These are phyloP conservation scores for Neoseiulus cucumeris DNA, from an alignment of 1,140 invertebrate species.

Conservation along the genomic window DNA sequence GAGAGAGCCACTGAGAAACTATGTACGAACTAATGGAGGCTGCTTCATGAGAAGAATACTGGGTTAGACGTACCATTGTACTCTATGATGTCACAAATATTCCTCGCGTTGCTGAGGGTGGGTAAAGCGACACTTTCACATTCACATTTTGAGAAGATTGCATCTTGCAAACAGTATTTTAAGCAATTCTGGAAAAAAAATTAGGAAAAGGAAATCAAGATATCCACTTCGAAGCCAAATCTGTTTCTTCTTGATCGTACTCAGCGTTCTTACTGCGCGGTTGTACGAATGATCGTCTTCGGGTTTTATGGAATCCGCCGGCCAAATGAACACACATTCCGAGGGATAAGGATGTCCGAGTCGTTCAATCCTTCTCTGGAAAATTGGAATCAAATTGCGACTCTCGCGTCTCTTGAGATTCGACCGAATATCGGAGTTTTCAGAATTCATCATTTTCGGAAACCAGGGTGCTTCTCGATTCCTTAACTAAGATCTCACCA, in stretches of 20 bases:
- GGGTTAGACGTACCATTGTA: not conserved
- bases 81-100: not conserved
- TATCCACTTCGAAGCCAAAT: not conserved
- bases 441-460: too few relatives aligned
- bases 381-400: too few relatives aligned
- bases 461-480: too few relatives aligned
- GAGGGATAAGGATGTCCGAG: not conserved
- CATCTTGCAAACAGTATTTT: slow-evolving; percentile 1
- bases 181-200: not conserved
- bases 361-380: not conserved
- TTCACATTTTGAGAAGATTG: not conserved
- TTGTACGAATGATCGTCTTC: slow-evolving; percentile 7
- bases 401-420: too few relatives aligned
- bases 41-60: too few relatives aligned
- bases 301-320: not conserved
- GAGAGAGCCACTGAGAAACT: too few relatives aligned
- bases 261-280: not conserved
- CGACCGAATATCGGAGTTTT: too few relatives aligned
- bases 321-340: not conserved
- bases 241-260: not conserved
- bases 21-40: too few relatives aligned
- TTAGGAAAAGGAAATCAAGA: not conserved
- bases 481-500: too few relatives aligned
- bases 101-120: not conserved
- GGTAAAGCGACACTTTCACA: not conserved